A percentile compares a stretch with the other conserved stretches of the same genome.
These are phyloP conservation scores for Mixornis gularis DNA, from an alignment of 2,113 vertebrate species.

Conservation along the genomic window DNA sequence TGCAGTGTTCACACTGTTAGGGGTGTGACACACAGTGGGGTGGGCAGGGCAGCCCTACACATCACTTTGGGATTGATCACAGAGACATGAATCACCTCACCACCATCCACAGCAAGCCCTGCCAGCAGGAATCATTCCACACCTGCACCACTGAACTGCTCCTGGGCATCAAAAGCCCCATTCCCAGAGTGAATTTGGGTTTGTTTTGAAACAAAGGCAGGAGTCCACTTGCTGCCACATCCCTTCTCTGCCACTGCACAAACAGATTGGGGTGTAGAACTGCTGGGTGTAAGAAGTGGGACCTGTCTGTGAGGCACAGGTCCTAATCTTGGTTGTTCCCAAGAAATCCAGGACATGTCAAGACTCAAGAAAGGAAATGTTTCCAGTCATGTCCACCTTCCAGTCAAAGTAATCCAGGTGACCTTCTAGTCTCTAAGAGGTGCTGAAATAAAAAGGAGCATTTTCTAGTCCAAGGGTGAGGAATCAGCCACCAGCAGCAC, in stretches of 20 bases:
- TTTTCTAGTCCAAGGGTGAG: background rate
- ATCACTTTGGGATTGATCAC: background rate
- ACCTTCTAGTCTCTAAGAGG: background rate
- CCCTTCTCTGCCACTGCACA: background rate
- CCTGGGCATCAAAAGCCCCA: background rate
- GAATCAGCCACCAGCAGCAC: background rate
- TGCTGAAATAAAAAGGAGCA: background rate
- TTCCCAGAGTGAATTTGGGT: background rate
- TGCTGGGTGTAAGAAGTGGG: background rate
- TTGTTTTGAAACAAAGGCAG: background rate
- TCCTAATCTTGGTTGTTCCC: background rate
- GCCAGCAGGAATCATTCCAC: background rate
- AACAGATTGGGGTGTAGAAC: background rate
- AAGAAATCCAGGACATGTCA: background rate
- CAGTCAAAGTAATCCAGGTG: background rate
- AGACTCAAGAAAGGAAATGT: background rate
- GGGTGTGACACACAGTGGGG: background rate
- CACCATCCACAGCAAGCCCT: background rate
- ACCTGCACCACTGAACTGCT: background rate
- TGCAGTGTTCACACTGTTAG: fast-evolving
- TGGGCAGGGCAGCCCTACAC: background rate
- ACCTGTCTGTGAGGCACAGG: background rate
- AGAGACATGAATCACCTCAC: background rate
- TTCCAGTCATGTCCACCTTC: background rate
- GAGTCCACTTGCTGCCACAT: background rate